These are phyloP conservation scores for Drosophila mayaguana DNA, from an alignment of 2,888 invertebrate species.

Conservation along the genomic window DNA sequence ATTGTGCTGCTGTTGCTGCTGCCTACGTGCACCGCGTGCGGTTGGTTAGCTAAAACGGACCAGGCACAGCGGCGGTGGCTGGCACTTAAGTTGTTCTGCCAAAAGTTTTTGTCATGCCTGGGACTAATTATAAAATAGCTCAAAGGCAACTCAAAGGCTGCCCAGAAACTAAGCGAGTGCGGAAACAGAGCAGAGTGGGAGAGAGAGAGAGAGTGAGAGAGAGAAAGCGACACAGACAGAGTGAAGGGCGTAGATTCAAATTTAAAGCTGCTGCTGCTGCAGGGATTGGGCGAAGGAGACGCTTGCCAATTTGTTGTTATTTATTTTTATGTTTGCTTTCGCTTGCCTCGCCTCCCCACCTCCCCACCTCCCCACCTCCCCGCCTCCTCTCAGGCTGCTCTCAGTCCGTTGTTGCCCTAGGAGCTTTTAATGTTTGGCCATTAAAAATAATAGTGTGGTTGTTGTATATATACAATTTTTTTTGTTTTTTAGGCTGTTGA, in stretches of 20 bases:
- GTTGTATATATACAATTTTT: conserved; percentile 27
- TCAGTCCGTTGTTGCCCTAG: conserved; percentile 33
- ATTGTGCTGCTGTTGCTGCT: conserved; percentile 26
- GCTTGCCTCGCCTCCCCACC: conserved; percentile 6
- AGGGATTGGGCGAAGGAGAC: conserved; percentile 2
- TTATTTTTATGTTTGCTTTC: conserved; percentile 75
- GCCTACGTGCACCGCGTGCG: conserved; percentile 65
- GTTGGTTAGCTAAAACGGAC: conserved; percentile 68
- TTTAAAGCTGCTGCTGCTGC: conserved; percentile 36
- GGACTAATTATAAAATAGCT: conserved; percentile 81
- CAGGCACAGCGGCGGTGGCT: conserved; percentile 49
- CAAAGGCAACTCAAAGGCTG: conserved; percentile 73
- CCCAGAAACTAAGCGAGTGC: conserved; percentile 30
- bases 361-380: no score
- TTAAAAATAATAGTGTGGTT: conserved; percentile 80
- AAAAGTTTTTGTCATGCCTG: conserved; percentile 79
- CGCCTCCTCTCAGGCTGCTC: no score
- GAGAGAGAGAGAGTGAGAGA: not conserved
- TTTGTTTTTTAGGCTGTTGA: conserved; percentile 17
- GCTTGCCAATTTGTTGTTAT: conserved; percentile 79
- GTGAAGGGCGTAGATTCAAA: conserved; percentile 22
- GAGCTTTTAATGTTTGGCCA: conserved; percentile 75
- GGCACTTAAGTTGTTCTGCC: conserved; percentile 77
- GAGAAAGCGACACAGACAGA: conserved; percentile 1
- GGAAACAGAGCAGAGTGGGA: conserved; percentile 19